These are phyloP conservation scores for Lepidotrigona ventralis DNA, from an alignment of 1,140 invertebrate species.

Conservation along the genomic window DNA sequence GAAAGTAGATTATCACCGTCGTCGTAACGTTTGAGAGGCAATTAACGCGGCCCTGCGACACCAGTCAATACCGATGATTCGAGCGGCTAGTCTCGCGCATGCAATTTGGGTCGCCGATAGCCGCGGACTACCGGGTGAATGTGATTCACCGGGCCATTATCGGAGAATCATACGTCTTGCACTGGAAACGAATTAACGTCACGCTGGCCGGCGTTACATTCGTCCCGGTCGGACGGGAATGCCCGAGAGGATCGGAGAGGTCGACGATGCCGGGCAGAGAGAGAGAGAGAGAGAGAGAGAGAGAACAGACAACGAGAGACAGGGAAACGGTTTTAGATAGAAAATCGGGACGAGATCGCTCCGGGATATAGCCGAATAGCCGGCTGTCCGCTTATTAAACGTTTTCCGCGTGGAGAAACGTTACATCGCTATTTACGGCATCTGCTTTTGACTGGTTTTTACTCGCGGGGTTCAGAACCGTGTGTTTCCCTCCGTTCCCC, in stretches of 20 bases:
- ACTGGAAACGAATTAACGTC: conserved; percentile 66
- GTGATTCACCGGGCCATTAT: conserved; percentile 30
- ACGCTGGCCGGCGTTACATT: conserved; percentile 50
- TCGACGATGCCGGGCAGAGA: background rate
- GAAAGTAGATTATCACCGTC: background rate
- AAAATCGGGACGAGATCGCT: conserved; percentile 40
- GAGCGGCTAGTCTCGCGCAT: conserved; percentile 12
- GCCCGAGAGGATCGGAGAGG: conserved; percentile 21
- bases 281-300: background rate
- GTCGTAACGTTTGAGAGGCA: conserved; percentile 29
- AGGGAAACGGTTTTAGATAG: conserved; percentile 36
- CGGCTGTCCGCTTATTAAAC: conserved; percentile 27
- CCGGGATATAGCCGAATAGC: background rate
- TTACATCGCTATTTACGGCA: conserved; percentile 22
- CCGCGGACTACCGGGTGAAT: conserved; percentile 26
- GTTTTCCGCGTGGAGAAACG: conserved; percentile 20
- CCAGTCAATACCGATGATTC: conserved; percentile 36
- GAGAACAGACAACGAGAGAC: background rate
- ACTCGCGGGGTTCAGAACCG: background rate
- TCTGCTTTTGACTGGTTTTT: conserved; percentile 14
- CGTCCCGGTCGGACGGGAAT: conserved; percentile 36
- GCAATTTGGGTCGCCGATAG: conserved; percentile 39
- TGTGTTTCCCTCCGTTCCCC: too few relatives aligned
- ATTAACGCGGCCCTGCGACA: conserved; percentile 34
- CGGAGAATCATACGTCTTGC: conserved; percentile 61